Conservation (phyloP, 2,113 vertebrate species). For the Marmota flaviventris region DNA sequence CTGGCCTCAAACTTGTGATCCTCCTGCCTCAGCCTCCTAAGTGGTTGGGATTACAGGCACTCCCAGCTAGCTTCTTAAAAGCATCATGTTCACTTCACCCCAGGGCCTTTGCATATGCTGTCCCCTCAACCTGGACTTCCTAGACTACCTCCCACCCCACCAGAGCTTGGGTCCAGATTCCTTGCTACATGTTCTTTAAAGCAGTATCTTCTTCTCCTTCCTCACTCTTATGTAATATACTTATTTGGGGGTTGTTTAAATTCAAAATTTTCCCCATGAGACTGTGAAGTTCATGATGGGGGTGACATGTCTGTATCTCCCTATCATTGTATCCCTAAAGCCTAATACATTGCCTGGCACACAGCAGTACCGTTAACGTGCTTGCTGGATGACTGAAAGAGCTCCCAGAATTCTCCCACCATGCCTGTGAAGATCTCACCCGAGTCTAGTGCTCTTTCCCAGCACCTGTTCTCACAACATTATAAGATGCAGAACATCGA, state of each 20-base stretch:
- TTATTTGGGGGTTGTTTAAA: slow-evolving; percentile 30
- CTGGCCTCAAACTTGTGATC: too few species aligned
- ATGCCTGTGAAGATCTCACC: background rate
- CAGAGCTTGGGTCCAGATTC: background rate
- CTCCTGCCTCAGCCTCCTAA: too few species aligned
- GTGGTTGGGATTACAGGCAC: too few species aligned
- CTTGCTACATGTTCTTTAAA: background rate
- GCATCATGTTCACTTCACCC: background rate
- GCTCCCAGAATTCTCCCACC: background rate
- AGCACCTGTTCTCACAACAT: background rate
- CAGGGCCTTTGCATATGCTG: background rate
- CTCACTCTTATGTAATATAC: background rate
- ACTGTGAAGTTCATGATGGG: background rate
- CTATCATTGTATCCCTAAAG: background rate
- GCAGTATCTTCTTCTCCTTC: background rate
- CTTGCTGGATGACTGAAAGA: slow-evolving; percentile 10
- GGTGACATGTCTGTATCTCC: background rate
- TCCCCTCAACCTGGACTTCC: background rate
- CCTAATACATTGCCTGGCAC: background rate
- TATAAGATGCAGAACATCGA: background rate
- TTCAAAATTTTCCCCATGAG: background rate
- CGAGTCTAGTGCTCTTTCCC: background rate
- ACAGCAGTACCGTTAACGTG: background rate
- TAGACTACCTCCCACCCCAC: background rate
- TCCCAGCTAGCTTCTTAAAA: background rate